Base-by-base conservation (phyloP, 2,888 invertebrate genomes). In the Amiota minor region DNA sequence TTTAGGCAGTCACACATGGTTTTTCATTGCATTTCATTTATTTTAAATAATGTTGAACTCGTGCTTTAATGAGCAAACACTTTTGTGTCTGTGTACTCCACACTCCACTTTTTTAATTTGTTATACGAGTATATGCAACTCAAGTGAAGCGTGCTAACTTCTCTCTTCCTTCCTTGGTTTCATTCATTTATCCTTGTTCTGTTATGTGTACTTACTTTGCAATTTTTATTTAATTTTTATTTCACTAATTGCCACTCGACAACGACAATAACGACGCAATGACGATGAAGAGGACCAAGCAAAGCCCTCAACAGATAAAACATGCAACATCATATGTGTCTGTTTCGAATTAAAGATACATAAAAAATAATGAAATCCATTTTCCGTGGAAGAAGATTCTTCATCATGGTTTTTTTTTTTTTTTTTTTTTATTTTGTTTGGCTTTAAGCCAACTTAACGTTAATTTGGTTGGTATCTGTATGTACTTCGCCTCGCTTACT, bases 171-270 rank as follows among this genome's bases (percentile, higher is more conserved):
- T 6, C 2, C 6, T 6, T 4, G 35, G 35, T 35, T 23, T 8
- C 35, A 35, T 35, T 35, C 6, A 35, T 35, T 35, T 8, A 35
- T 35, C 35, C 35, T 35, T 35, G 35, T 35, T 35, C 35, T 6
- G 6, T 35, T 2, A 2, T 35, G 6, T 35, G 35, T 35, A 8
- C 6, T 3, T 35, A 8, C 6, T 56, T 56, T 56, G 56, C 56
- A n/a, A 20, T 47, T 46, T 65, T 65, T 47, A n/a, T 47, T 65
- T 65, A 18, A 65, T 65, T 65, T 65, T 65, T 65, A 47, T 65
- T 65, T 65, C 65, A 47, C 65, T 65, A 65, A 65, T 65, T 65
- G 65, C 65, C 65, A 65, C 65, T 65, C 65, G 49, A 49, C 18
- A 59, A 18, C 16, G 56, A 23, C 23, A 23, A 23, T 23, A 3